These are phyloP conservation scores for Syrrhaptes paradoxus DNA, from an alignment of 2,113 vertebrate genomes.

Conservation along the genomic window DNA sequence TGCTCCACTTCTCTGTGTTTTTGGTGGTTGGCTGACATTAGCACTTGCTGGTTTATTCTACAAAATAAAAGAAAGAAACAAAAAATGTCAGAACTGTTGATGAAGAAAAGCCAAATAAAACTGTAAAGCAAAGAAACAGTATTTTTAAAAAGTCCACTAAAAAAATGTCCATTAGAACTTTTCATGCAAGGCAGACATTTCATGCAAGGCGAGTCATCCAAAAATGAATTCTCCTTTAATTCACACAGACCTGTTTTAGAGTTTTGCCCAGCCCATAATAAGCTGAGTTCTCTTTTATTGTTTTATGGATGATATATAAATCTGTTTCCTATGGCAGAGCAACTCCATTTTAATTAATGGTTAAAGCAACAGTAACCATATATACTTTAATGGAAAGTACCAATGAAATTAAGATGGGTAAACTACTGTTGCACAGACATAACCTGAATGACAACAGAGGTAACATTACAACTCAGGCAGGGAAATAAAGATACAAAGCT, in stretches of 20 bases:
- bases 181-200: background rate
- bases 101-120: background rate
- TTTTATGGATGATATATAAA: accelerated
- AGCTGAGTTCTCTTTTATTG: background rate
- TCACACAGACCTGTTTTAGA: background rate
- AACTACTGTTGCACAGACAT: background rate
- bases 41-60: background rate
- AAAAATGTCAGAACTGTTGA: background rate
- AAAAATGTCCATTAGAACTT: background rate
- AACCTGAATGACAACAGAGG: background rate
- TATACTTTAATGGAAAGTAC: background rate
- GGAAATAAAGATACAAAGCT: background rate
- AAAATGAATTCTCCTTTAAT: background rate
- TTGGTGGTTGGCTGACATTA: background rate
- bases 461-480: background rate
- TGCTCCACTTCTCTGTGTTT: background rate
- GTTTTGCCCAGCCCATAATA: background rate
- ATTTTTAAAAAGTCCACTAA: background rate
- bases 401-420: background rate
- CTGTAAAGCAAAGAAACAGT: background rate
- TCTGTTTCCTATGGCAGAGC: background rate
- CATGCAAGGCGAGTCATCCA: background rate
- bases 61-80: background rate
- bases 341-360: background rate
- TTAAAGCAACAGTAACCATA: background rate